Base-by-base conservation (phyloP, 1,140 invertebrate genomes). In the Magallana ariakensis region DNA sequence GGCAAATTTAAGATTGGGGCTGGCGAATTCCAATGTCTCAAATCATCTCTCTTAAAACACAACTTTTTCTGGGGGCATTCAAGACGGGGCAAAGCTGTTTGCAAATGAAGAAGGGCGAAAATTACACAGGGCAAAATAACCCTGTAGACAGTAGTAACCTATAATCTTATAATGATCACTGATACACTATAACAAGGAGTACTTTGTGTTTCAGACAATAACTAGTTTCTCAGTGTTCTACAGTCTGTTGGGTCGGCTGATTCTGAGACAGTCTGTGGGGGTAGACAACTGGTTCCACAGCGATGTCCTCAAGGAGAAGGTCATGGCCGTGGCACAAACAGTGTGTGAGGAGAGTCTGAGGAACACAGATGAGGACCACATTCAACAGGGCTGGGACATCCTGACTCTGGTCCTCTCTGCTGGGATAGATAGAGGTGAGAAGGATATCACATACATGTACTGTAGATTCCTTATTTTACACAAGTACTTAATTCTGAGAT, bases 381-480 rank as follows among this genome's bases (percentile, higher is more conserved):
- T 85, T 13, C 70, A 89, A 58, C 82, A 87, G 56, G 86, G 87
- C 13, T 89, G 88, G 88, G 85, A 85, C 33, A 86, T 92, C 10
- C 80, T 93, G 53, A 89, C 90, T 56, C 89, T 92, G 26, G 90
- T 91, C 15, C 86, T 93, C 53, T 90, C 90, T 19, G 83, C 91
- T 15, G 88, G 84, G 60, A 80, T 75, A 83, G 85, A 90, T 15
- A 89, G 87, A 87, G 91, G 91, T 92, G 88, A 53, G 26, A 16
- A n/a, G 8, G 15, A 7, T 54, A 19, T 54, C 15, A 62, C 8
- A 46, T 46, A 46, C 33, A 46, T 46, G 33, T 46, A 46, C 33
- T 46, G 33, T 5, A 46, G 33, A 46, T 46, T 46, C 33, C 33
- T 46, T 4, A 46, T 46, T 46, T n/a, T n/a, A n/a, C n/a, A n/a